Conservation (phyloP, 2,113 vertebrate species). For the Cynocephalus volans region DNA sequence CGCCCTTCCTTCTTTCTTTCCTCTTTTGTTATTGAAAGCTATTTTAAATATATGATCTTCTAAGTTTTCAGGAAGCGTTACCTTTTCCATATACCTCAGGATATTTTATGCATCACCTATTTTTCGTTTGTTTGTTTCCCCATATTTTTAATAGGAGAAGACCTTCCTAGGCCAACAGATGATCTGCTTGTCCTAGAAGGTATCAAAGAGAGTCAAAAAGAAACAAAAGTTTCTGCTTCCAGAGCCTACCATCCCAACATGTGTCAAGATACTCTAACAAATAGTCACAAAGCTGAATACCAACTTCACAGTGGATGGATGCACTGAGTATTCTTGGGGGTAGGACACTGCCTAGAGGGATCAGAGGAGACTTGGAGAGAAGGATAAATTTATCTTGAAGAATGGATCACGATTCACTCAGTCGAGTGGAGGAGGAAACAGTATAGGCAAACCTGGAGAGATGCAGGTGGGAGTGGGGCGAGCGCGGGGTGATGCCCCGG, state of each 20-base stretch:
- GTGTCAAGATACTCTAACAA: background rate
- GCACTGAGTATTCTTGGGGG: fast-evolving
- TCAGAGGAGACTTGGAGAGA: background rate
- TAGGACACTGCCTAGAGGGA: background rate
- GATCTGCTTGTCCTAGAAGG: background rate
- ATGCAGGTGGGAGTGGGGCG: background rate
- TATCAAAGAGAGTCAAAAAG: background rate
- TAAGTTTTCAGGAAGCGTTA: constrained; percentile 24
- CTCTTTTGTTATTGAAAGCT: background rate
- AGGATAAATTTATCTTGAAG: background rate
- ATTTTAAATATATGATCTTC: background rate
- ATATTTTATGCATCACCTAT: constrained; percentile 1
- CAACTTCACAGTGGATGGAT: background rate
- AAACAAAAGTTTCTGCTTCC: background rate
- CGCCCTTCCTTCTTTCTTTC: background rate
- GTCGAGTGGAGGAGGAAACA: background rate
- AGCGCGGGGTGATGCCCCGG: fast-evolving
- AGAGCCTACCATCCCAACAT: background rate
- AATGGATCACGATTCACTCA: background rate
- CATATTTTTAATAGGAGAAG: background rate
- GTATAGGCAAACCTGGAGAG: background rate
- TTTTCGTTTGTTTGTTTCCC: background rate
- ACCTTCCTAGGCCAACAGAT: background rate
- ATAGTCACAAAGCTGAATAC: background rate
- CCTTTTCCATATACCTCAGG: background rate